phyloP scores from a whole-genome alignment of 2,113 vertebrate genomes.

The Nothocercus julius region DNA sequence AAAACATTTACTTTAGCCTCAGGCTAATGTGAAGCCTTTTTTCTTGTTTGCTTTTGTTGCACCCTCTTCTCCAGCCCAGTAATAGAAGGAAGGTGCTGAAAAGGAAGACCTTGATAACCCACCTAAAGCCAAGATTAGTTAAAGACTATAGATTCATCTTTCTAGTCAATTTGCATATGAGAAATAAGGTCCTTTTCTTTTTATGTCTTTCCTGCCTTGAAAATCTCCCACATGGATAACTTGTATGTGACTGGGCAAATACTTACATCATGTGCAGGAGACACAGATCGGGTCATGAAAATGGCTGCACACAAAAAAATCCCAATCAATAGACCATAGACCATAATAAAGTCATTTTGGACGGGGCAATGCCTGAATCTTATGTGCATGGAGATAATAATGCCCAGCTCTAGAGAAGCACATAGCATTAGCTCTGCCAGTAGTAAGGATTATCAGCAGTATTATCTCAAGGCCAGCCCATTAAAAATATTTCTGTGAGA shows the following conservation, averaged over 20 bases:
- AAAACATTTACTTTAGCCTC: slow-evolving; percentile 57
- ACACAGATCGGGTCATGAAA: background rate
- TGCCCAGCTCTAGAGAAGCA: background rate
- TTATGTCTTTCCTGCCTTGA: background rate
- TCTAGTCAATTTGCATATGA: background rate
- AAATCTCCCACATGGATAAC: background rate
- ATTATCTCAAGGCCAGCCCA: background rate
- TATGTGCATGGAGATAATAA: background rate
- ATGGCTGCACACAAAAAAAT: background rate
- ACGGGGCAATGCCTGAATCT: background rate
- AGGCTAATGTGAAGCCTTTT: slow-evolving; percentile 13
- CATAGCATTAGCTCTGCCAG: background rate
- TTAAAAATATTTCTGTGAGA: background rate
- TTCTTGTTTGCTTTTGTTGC: slow-evolving; percentile 47
- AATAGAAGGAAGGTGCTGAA: slow-evolving; percentile 14
- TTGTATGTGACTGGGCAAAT: background rate
- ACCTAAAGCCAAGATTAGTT: background rate
- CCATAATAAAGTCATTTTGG: too few species aligned
- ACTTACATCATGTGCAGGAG: background rate
- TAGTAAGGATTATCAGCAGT: background rate
- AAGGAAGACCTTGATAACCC: background rate
- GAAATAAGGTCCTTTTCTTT: background rate
- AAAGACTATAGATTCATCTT: background rate
- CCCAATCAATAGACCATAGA: background rate
- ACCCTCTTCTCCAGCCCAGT: background rate